Evolutionary conservation across 2,797 vertebrate species (phyloP), one percentile per base, ranked within the genome.

Genomic region (Thaleichthys pacificus): DNA sequence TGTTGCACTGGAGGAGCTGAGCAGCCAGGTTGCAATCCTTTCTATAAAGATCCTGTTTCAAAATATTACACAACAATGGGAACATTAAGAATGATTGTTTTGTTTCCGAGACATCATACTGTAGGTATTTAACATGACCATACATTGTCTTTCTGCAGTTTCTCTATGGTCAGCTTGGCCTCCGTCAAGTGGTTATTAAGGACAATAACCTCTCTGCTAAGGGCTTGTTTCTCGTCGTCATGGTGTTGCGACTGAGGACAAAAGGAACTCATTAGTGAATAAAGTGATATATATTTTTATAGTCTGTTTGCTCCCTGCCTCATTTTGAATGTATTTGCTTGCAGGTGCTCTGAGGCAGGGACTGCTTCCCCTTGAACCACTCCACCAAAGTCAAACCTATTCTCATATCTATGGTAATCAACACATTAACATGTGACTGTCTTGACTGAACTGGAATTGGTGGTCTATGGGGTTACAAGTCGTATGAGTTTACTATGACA

Each of bases 111-210:
- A n/a, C 0, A 51, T 19, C 49, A 15, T 11, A 56, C 19, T n/a
- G 19, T 56, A n/a, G 17, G 51, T 17, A 56, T 5, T 19, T 56
- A 6, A 35, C 60, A 17, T 38, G 70, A 82, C 91, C 96, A 96
- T 89, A 99, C 97, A 14, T 98, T 99, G 86, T 98, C 96, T 89
- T 97, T 96, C 5, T 92, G 95, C 11, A 99, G 95, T 90, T 99
- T 98, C 89, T 98, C 95, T 22, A 99, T 98, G 66, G 97, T 98
- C 90, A 98, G 95, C 88, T 98, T 99, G 70, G 97, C 97, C 89
- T 99, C 97, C 92, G 98, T 95, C 87, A 99, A 93, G 83, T 97
- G 97, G 90, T 97, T 98, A 89, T 98, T 99, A 80, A 99, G 96
- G 68, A 96, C 96, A n/a, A 98, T 96, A 73, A 99, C 97, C 93